Percentiles rank a stretch among this genome's conserved stretches.
Conservation (phyloP, 1,140 invertebrate genomes). For the Brachionus calyciflorus region DNA sequence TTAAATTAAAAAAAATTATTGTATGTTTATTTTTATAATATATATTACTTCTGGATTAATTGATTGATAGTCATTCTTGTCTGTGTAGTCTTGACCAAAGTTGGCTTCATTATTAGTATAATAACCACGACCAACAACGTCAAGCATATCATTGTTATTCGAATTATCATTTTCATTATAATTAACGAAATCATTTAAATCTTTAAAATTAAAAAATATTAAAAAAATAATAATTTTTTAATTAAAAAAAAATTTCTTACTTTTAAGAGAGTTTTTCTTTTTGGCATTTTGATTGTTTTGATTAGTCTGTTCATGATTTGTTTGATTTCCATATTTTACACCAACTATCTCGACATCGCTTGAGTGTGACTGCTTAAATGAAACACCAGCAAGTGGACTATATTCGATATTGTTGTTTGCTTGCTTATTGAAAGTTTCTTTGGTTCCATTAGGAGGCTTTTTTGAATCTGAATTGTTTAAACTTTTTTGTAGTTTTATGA, state of each 20-base stretch:
- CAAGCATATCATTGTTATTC: constrained; percentile 25
- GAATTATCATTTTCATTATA: background rate
- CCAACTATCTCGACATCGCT: constrained; percentile 31
- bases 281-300: background rate
- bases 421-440: background rate
- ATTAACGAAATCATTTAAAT: background rate
- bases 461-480: background rate
- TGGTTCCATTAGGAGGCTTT: background rate
- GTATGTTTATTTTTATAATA: background rate
- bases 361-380: constrained; percentile 15
- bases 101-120: background rate
- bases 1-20: background rate
- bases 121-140: constrained; percentile 40
- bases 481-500: constrained; percentile 19
- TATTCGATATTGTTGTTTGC: background rate
- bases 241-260: background rate
- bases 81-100: background rate
- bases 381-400: constrained; percentile 9
- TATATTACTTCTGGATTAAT: background rate
- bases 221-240: background rate
- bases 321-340: constrained; percentile 19
- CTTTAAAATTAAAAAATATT: background rate
- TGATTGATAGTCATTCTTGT: background rate
- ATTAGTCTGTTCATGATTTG: constrained; percentile 5
- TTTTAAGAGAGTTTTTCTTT: constrained; percentile 36